Conservation (phyloP, 2,797 vertebrate genomes). For the Megaceryle alcyon region DNA sequence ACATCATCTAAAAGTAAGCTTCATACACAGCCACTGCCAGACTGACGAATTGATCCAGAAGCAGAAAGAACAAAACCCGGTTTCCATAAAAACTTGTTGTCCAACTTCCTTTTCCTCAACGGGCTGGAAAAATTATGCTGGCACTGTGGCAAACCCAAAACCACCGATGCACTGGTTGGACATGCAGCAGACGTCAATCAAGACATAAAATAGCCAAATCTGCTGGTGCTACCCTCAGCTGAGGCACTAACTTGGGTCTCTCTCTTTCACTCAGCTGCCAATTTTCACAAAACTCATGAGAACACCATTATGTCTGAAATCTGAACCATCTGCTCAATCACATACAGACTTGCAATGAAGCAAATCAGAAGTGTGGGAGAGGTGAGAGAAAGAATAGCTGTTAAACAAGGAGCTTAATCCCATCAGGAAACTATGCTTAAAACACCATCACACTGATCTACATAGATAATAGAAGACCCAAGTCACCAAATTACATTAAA, state of each 20-base stretch:
- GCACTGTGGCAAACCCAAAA: background rate
- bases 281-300: background rate
- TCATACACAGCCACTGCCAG: background rate
- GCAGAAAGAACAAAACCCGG: background rate
- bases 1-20: background rate
- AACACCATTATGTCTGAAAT: background rate
- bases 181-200: background rate
- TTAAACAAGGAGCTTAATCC: background rate
- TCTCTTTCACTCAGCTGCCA: background rate
- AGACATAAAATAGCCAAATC: background rate
- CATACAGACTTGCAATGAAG: background rate
- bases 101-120: background rate
- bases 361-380: conserved; percentile 24
- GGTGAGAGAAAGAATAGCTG: background rate
- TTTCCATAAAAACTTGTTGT: background rate
- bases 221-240: background rate
- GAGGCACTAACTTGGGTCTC: background rate
- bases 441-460: background rate
- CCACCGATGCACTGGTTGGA: background rate
- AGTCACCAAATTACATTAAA: background rate
- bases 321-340: background rate
- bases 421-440: background rate
- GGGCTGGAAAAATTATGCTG: background rate
- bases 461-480: background rate
- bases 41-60: background rate